Conservation (phyloP, 2,888 invertebrate genomes). For the Dryocosmus kuriphilus region DNA sequence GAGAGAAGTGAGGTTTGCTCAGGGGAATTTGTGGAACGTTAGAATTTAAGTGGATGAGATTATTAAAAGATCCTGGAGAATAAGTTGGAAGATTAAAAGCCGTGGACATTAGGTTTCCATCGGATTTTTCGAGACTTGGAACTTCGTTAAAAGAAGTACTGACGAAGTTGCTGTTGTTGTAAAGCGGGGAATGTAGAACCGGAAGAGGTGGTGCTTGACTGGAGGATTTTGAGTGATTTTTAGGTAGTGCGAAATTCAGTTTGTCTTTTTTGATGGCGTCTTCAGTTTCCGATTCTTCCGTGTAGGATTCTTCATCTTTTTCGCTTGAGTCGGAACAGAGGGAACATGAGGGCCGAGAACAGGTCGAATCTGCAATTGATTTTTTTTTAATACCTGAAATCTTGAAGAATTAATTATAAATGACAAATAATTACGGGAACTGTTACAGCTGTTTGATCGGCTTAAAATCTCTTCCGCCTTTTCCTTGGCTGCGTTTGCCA, state of each 20-base stretch:
- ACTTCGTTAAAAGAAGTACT: slow-evolving; percentile 68
- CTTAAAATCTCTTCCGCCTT: slow-evolving; percentile 81
- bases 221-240: slow-evolving; percentile 75
- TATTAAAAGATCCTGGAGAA: slow-evolving; percentile 46
- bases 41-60: neutral
- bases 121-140: slow-evolving; percentile 54
- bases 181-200: slow-evolving; percentile 60
- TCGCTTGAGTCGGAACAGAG: slow-evolving; percentile 80
- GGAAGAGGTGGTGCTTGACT: slow-evolving; percentile 75
- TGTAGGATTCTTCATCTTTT: slow-evolving; percentile 75
- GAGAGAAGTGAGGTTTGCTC: slow-evolving; percentile 41
- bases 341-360: slow-evolving; percentile 86
- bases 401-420: neutral
- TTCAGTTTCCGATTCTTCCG: slow-evolving; percentile 73
- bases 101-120: slow-evolving; percentile 63
- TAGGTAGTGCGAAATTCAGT: slow-evolving; percentile 72
- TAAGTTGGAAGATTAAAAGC: slow-evolving; percentile 60
- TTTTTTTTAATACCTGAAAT: slow-evolving; percentile 43
- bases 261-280: slow-evolving; percentile 66
- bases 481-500: slow-evolving; percentile 85
- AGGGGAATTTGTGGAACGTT: neutral
- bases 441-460: slow-evolving; percentile 74
- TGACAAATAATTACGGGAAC: slow-evolving; percentile 68
- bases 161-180: slow-evolving; percentile 64
- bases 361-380: slow-evolving; percentile 83